Conservation (phyloP, 2,113 vertebrate species). For the Amphiprion ocellaris region DNA sequence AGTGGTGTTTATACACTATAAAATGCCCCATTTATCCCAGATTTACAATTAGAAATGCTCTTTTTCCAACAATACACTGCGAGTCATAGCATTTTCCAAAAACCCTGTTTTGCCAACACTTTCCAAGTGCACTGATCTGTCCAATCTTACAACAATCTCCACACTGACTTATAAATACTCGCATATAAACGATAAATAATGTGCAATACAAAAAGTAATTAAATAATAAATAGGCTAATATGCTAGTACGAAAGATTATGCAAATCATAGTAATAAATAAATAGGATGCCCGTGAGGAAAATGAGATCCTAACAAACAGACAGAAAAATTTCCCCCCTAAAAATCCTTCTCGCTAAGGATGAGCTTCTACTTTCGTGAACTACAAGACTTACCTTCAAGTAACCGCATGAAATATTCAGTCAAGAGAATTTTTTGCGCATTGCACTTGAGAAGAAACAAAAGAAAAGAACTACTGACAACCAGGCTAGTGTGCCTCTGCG, state of each 20-base stretch:
- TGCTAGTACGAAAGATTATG: constrained; percentile 87
- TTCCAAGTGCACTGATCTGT: constrained; percentile 90
- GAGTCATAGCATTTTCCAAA: constrained; percentile 86
- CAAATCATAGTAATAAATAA: constrained; percentile 88
- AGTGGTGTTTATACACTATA: constrained; percentile 78
- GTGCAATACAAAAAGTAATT: constrained; percentile 93
- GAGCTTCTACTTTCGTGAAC: constrained; percentile 86
- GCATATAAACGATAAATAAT: constrained; percentile 99
- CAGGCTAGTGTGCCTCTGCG: constrained; percentile 80
- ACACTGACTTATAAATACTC: constrained; percentile 96
- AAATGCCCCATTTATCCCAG: constrained; percentile 78
- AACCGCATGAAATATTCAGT: constrained; percentile 88
- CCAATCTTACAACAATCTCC: constrained; percentile 89
- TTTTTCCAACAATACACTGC: constrained; percentile 90
- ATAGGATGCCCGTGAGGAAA: constrained; percentile 88
- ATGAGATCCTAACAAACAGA: constrained; percentile 76
- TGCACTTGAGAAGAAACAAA: constrained; percentile 90
- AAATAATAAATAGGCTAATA: constrained; percentile 99
- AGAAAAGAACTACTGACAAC: constrained; percentile 80
- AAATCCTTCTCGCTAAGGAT: constrained; percentile 87
- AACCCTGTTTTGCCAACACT: constrained; percentile 84
- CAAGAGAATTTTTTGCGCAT: constrained; percentile 85
- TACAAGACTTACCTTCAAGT: constrained; percentile 97
- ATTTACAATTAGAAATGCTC: constrained; percentile 89
- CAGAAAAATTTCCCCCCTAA: constrained; percentile 77